Evolutionary conservation across 2,113 vertebrate genomes (phyloP), one percentile per base, ranked within the genome.

Genomic region (Cisticola juncidis): DNA sequence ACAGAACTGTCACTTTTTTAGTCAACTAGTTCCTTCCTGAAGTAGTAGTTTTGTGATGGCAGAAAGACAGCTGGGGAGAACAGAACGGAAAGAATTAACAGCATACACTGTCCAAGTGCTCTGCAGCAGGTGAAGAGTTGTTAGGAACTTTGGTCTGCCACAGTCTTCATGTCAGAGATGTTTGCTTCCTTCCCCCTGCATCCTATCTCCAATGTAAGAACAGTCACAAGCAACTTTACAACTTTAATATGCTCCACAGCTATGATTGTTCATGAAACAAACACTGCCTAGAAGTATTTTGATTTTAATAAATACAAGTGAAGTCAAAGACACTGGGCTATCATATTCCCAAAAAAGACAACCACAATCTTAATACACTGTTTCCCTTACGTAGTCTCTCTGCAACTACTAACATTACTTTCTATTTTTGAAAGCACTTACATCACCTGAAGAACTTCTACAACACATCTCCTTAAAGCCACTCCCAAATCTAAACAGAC

Each of bases 301-400:
- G 10, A 68, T 53, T 83, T 61, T 83, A 91, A 69, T 6, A 8
- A 56, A 40, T 36, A 71, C 4, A 2, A 74, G 11, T 9, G 50
- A 16, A 62, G 14, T 38, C n/a, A 80, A 51, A 70, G 42, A 16
- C 31, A 42, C 0, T 28, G 15, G 9, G 4, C 47, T 62, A 53
- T 11, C 8, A 28, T 13, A 80, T 7, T 42, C 5, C 20, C 14
- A 1, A 1, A 72, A 70, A 54, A 45, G 4, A 42, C 0, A 3
- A 42, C 6, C 42, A 48, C 5, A 10, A 72, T 45, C 22, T 81
- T 47, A 86, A 66, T 9, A 76, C 2, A 51, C 14, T 26, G 5
- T 47, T 68, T 66, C 16, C 20, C 20, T 71, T 42, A 36, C 0
- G 3, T 11, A 72, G 14, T 25, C 4, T 62, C 36, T 68, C 36